These are phyloP conservation scores for Coracopsis vasa DNA, from an alignment of 2,113 vertebrate species.

Conservation along the genomic window DNA sequence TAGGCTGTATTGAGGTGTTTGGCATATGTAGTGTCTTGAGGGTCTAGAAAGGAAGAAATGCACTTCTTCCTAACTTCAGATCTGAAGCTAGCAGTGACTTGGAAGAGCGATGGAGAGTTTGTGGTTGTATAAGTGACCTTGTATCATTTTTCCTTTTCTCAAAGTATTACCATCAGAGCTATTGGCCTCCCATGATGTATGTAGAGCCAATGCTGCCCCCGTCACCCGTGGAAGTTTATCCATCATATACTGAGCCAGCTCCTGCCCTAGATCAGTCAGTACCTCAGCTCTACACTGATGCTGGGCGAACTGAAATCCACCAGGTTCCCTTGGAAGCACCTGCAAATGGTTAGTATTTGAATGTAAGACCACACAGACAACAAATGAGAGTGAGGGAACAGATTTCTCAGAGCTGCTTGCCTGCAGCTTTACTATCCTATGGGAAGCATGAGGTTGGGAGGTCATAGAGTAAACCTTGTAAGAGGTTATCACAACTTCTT, in stretches of 20 bases:
- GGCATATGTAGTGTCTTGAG: neutral
- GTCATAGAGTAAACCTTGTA: neutral
- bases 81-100: neutral
- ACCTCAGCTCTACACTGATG: conserved; percentile 77
- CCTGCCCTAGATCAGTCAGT: conserved; percentile 67
- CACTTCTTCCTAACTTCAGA: neutral
- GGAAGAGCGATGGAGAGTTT: neutral
- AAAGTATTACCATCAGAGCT: conserved; percentile 91
- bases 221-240: conserved; percentile 75
- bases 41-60: neutral
- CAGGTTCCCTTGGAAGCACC: conserved; percentile 69
- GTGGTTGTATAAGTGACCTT: neutral
- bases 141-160: neutral
- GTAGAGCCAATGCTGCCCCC: conserved; percentile 77
- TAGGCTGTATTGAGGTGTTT: neutral
- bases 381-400: neutral
- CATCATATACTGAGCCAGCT: conserved; percentile 71
- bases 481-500: neutral
- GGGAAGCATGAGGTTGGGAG: neutral
- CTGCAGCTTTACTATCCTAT: neutral
- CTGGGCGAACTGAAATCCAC: conserved; percentile 52
- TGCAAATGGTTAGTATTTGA: conserved; percentile 71
- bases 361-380: too few species aligned
- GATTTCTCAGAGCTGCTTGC: neutral
- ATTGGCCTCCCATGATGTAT: conserved; percentile 82